These are phyloP conservation scores for Mesoclemmys tuberculata DNA, from an alignment of 2,113 vertebrate species.

Conservation along the genomic window DNA sequence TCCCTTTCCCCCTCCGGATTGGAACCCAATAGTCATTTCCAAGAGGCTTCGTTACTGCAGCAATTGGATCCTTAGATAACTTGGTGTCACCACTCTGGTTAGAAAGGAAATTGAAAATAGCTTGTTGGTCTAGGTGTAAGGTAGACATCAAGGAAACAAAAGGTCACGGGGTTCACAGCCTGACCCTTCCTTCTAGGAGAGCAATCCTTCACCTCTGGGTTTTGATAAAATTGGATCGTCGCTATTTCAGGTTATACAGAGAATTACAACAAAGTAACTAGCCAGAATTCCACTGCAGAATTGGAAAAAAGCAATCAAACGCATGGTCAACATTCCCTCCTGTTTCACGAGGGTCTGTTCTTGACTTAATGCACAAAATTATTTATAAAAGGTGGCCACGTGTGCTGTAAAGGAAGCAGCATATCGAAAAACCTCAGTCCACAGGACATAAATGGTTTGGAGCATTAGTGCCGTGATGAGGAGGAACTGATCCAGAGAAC, in stretches of 20 bases:
- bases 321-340: not conserved
- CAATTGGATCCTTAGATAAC: rapidly evolving
- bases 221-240: rapidly evolving
- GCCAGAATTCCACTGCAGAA: not conserved
- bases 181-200: not conserved
- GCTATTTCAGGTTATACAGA: rapidly evolving
- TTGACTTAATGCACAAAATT: not conserved
- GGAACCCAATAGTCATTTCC: not conserved
- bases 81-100: not conserved
- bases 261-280: not conserved
- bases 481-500: not conserved
- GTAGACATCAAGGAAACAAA: not conserved
- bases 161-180: not conserved
- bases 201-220: rapidly evolving
- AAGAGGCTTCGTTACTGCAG: rapidly evolving
- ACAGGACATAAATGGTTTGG: not conserved
- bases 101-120: not conserved
- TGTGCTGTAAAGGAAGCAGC: not conserved
- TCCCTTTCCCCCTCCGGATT: too few species aligned
- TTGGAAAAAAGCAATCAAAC: constrained; percentile 11
- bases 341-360: rapidly evolving
- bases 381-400: not conserved
- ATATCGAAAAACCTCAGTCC: not conserved
- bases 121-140: not conserved
- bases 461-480: not conserved